A percentile compares a stretch with the other conserved stretches of the same genome.
Conservation (phyloP, 2,113 vertebrate species). For the Benitochromis conjunctus region DNA sequence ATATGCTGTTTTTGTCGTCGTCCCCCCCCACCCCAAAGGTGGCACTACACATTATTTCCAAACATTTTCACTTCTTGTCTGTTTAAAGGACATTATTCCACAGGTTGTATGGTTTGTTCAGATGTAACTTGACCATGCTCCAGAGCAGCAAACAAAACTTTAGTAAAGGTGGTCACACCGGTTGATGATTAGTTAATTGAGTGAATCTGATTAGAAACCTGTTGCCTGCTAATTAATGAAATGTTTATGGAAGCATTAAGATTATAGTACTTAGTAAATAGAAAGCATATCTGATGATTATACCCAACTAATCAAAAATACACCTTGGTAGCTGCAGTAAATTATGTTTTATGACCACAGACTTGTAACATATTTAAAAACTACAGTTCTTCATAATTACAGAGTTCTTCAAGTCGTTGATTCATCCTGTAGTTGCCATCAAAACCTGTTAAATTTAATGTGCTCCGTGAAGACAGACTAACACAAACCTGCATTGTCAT, state of each 20-base stretch:
- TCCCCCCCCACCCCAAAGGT: neutral
- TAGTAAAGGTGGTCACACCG: neutral
- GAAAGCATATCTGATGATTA: neutral
- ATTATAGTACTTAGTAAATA: neutral
- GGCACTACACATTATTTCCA: too few species aligned
- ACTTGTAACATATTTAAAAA: neutral
- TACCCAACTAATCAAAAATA: neutral
- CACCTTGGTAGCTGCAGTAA: neutral
- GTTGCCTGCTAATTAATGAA: neutral
- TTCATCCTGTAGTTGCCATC: neutral
- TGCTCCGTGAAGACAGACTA: constrained; percentile 42
- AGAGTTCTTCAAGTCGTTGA: neutral
- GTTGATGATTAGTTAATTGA: neutral
- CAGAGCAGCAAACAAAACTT: neutral
- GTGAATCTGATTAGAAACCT: neutral
- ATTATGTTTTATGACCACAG: neutral
- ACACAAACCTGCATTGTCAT: neutral
- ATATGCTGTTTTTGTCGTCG: too few species aligned
- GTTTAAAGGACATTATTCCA: neutral
- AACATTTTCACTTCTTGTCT: too few species aligned
- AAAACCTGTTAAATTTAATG: neutral
- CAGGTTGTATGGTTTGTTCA: neutral
- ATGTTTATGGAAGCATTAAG: neutral
- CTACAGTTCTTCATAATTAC: neutral
- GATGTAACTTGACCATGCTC: neutral